Conservation (phyloP, 30 jellyfish, hydroid and myxozoan genomes). For the Phacellophora camtschatica region DNA sequence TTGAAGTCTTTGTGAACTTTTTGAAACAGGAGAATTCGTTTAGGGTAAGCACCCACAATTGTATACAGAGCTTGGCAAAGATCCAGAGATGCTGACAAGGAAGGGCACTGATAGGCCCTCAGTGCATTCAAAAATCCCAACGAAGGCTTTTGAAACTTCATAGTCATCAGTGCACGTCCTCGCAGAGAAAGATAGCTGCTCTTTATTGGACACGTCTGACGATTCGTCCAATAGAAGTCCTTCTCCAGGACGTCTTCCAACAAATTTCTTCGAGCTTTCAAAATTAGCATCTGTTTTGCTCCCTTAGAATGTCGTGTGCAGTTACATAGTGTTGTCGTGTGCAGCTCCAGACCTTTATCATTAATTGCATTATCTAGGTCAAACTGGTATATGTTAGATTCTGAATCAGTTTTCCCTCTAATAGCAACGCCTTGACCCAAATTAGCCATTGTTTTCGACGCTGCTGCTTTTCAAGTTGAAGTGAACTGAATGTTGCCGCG, state of each 20-base stretch:
- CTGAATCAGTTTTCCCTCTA: conserved; percentile 8
- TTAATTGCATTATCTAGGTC: conserved; percentile 23
- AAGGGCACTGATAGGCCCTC: conserved; percentile 34
- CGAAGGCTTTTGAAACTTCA: conserved; percentile 30
- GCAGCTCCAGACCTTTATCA: conserved; percentile 12
- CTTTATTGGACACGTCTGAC: conserved; percentile 40
- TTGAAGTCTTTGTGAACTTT: conserved; percentile 12
- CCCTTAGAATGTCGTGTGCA: conserved; percentile 35
- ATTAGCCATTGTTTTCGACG: conserved; percentile 15
- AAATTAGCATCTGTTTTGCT: conserved; percentile 31
- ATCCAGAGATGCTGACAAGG: conserved; percentile 16
- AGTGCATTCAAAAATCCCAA: conserved; percentile 38
- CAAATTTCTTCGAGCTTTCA: conserved; percentile 18
- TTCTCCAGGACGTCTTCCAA: conserved; percentile 17
- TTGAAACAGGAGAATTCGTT: conserved; percentile 47
- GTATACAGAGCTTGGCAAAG: conserved; percentile 38
- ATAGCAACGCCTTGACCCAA: conserved; percentile 24
- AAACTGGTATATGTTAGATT: too few relatives aligned
- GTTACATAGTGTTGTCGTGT: neutral
- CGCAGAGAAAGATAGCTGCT: conserved; percentile 42
- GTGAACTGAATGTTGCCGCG: conserved; percentile 7
- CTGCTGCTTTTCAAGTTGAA: conserved; percentile 9
- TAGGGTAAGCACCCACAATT: conserved; percentile 45
- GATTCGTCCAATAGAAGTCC: conserved; percentile 18
- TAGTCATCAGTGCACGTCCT: conserved; percentile 38